These are phyloP conservation scores for Drosophila santomea DNA, from an alignment of 1,140 invertebrate genomes.

Conservation along the genomic window DNA sequence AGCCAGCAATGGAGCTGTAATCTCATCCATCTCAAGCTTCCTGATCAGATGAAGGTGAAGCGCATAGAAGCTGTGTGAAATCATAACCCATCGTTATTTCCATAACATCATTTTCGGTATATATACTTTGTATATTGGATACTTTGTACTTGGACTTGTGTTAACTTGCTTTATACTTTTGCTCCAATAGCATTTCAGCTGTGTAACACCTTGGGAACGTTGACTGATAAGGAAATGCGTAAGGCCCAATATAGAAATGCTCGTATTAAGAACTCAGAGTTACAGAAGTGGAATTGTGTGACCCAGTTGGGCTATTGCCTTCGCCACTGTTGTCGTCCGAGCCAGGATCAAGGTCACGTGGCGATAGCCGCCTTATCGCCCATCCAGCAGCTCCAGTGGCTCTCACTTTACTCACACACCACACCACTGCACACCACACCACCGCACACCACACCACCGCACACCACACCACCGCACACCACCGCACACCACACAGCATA, in stretches of 20 bases:
- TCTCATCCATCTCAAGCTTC: background rate
- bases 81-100: no score
- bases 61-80: no score
- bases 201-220: no score
- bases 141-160: no score
- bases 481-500: background rate
- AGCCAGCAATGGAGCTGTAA: background rate
- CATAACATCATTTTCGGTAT: no score
- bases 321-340: constrained; percentile 42
- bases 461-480: no score
- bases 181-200: no score
- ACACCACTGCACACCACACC: no score
- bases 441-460: no score
- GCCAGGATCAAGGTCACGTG: constrained; percentile 76
- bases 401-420: constrained; percentile 3
- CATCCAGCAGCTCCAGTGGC: constrained; percentile 7
- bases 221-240: background rate
- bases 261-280: background rate
- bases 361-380: constrained; percentile 42
- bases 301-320: constrained; percentile 15
- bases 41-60: constrained; percentile 3
- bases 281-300: background rate
- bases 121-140: no score
- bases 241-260: background rate
- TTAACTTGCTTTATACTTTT: no score